phyloP scores from a whole-genome alignment of 2,797 vertebrate genomes.

The Lepidocolaptes lacrymiger region DNA sequence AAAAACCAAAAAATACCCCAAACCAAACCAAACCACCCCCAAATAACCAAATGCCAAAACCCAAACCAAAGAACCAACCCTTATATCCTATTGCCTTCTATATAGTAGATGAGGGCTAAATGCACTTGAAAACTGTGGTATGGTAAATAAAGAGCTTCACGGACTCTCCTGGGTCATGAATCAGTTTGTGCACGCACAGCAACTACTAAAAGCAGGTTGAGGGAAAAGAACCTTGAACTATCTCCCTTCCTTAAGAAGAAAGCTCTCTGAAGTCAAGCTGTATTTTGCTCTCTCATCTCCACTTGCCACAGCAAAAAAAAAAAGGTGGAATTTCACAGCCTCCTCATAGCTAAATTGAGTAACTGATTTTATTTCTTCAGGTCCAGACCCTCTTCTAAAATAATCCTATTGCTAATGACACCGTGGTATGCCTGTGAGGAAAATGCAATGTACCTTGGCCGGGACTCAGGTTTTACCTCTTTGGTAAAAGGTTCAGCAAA shows the following conservation, averaged over 20 bases:
- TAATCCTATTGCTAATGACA: neutral
- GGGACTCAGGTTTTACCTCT: neutral
- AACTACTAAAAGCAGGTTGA: neutral
- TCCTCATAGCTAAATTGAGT: neutral
- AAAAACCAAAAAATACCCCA: neutral
- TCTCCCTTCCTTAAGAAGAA: neutral
- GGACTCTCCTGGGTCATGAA: neutral
- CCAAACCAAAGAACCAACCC: neutral
- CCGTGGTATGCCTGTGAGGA: neutral
- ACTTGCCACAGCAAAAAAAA: neutral
- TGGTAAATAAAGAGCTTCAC: neutral
- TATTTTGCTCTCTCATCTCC: neutral
- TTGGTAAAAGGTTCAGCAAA: neutral
- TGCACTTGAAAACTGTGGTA: neutral
- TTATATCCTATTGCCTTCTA: neutral
- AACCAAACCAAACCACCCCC: neutral
- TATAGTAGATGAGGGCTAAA: neutral
- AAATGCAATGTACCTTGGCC: neutral
- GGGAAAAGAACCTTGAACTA: neutral
- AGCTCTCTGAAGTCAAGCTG: neutral
- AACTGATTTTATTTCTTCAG: neutral
- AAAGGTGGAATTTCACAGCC: neutral
- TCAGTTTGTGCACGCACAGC: neutral
- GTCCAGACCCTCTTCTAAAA: neutral
- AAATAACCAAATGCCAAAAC: neutral